These are phyloP conservation scores for Carterocephalus palaemon DNA, from an alignment of 2,888 invertebrate genomes.

Conservation along the genomic window DNA sequence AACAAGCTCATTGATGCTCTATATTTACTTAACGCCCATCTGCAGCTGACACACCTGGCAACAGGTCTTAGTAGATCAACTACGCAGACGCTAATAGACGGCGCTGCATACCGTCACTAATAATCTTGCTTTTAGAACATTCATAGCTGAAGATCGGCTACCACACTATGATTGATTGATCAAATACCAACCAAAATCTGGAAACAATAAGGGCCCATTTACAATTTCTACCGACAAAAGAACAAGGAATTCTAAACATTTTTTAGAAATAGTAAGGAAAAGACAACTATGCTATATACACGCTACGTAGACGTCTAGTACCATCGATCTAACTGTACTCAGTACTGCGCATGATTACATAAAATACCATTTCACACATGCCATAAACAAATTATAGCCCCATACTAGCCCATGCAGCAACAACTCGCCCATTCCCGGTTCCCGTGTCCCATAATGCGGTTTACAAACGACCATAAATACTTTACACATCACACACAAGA, in stretches of 20 bases:
- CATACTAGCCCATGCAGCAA: not conserved
- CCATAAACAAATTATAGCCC: constrained; percentile 1
- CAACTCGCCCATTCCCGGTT: not conserved
- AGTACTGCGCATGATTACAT: no score
- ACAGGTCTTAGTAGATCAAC: constrained; percentile 15
- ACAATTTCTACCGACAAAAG: no score
- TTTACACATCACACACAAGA: constrained; percentile 27
- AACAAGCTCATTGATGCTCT: constrained; percentile 14
- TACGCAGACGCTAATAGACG: constrained; percentile 19
- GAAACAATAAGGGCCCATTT: no score
- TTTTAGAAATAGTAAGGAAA: no score
- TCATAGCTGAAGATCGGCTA: not conserved
- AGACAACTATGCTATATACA: no score
- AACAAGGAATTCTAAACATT: no score
- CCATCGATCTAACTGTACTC: no score
- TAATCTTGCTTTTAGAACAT: constrained; percentile 5
- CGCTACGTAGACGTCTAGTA: no score
- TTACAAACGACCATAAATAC: constrained; percentile 36
- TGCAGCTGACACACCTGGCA: constrained; percentile 24
- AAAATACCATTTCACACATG: not conserved
- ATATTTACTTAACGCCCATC: constrained; percentile 14
- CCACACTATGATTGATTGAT: no score
- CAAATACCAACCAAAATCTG: no score
- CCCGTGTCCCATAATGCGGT: constrained; percentile 4
- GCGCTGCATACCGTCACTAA: constrained; percentile 18